Evolutionary conservation across 2,888 invertebrate genomes (phyloP).

Genomic region (Sceliomorpha sp.): DNA sequence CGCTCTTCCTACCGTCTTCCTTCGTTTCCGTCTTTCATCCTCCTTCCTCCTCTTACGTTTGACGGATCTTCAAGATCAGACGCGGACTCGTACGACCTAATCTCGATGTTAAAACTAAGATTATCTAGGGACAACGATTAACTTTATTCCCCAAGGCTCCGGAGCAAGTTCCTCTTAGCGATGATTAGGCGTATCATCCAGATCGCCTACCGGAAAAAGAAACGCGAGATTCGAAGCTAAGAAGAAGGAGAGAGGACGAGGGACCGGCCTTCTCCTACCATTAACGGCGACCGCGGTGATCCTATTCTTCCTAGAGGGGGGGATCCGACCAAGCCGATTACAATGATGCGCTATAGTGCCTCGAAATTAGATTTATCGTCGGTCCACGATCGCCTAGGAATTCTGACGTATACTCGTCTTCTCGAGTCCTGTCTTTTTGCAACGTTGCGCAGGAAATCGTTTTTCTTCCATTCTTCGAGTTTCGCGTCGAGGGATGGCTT

Average conservation of each 20-base stretch:
- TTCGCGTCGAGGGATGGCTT: too few species aligned
- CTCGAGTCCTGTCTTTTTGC: too few species aligned
- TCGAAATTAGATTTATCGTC: conserved; percentile 33
- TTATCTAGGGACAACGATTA: conserved; percentile 63
- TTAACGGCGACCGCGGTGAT: too few species aligned
- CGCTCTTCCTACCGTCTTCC: conserved; percentile 10
- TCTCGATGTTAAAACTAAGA: conserved; percentile 63
- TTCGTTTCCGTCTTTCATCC: conserved; percentile 17
- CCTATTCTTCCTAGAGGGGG: conserved; percentile 2
- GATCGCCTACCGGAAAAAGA: conserved; percentile 18
- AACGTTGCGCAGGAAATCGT: too few species aligned
- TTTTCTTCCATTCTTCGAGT: too few species aligned
- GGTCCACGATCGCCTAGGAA: neutral
- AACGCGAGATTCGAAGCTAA: neutral
- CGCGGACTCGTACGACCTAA: conserved; percentile 58
- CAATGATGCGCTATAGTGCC: too few species aligned
- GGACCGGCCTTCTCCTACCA: too few species aligned
- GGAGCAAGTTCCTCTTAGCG: conserved; percentile 16
- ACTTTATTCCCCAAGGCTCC: conserved; percentile 45
- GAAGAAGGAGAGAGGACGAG: too few species aligned
- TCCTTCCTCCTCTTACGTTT: conserved; percentile 29
- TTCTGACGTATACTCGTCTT: neutral
- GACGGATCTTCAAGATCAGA: conserved; percentile 7
- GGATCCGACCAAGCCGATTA: conserved; percentile 5
- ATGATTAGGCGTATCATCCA: conserved; percentile 47